These are phyloP conservation scores for Rhombomys opimus DNA, from an alignment of 2,113 vertebrate genomes.

Conservation along the genomic window DNA sequence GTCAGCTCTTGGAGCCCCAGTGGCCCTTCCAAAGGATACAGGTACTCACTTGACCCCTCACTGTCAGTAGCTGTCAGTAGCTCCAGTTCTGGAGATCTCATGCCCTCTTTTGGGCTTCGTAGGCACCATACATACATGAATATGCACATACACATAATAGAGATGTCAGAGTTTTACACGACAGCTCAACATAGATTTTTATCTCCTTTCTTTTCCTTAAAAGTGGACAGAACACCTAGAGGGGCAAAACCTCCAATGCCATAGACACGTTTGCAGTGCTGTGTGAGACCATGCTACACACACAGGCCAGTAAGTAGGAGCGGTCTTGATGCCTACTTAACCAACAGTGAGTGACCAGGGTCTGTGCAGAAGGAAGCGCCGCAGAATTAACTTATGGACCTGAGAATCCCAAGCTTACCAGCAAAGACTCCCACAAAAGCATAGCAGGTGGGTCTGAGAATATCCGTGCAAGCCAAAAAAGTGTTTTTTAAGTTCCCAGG, in stretches of 20 bases:
- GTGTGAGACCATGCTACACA: background rate
- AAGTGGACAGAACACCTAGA: background rate
- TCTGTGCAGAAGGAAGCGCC: slow-evolving; percentile 2
- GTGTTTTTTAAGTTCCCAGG: background rate
- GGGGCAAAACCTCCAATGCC: background rate
- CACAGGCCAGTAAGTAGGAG: too few species aligned
- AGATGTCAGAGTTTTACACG: background rate
- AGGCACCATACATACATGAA: background rate
- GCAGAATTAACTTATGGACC: background rate
- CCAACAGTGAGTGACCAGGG: background rate
- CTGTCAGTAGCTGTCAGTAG: background rate
- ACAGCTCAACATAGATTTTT: background rate
- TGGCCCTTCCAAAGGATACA: background rate
- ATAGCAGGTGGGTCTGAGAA: background rate
- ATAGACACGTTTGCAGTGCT: background rate
- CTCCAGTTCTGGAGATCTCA: background rate
- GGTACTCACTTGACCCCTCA: too few species aligned
- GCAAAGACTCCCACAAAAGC: background rate
- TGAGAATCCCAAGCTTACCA: background rate
- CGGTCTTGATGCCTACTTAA: background rate
- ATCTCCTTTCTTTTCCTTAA: background rate
- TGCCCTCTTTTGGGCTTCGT: background rate
- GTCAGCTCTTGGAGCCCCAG: background rate
- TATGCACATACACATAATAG: background rate
- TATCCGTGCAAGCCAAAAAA: background rate